Evolutionary conservation across 2,888 invertebrate species (phyloP).

Genomic region (Euzophera pinguis): DNA sequence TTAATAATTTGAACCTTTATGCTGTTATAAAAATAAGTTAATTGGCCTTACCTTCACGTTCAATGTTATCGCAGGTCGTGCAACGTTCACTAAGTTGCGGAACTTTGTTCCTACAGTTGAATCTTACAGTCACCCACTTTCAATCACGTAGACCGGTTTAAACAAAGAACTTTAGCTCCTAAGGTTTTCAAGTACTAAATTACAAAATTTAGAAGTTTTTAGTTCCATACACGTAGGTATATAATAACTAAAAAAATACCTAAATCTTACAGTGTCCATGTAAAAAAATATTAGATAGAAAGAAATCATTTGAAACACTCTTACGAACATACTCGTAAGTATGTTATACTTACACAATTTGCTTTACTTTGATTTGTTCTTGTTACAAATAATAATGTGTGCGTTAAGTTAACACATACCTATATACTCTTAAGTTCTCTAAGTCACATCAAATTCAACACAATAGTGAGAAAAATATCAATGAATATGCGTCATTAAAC

Average conservation of each 20-base stretch:
- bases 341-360: too few relatives aligned
- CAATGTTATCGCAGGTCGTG: constrained; percentile 54
- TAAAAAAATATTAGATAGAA: too few relatives aligned
- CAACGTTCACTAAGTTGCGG: constrained; percentile 40
- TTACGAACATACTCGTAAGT: too few relatives aligned
- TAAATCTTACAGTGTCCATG: too few relatives aligned
- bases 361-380: too few relatives aligned
- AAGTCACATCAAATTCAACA: constrained; percentile 23
- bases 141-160: constrained; percentile 57
- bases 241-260: too few relatives aligned
- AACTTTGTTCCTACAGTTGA: constrained; percentile 39
- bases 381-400: too few relatives aligned
- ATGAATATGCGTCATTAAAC: constrained; percentile 66
- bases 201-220: not conserved
- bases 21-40: constrained; percentile 52
- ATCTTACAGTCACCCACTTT: constrained; percentile 66
- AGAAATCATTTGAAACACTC: too few relatives aligned
- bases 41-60: constrained; percentile 66
- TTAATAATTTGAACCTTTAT: constrained; percentile 15
- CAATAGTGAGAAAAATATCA: constrained; percentile 50
- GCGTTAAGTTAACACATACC: not conserved
- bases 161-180: constrained; percentile 43
- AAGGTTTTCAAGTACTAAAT: not conserved
- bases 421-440: not conserved
- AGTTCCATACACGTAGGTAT: too few relatives aligned